Base-by-base conservation (phyloP, 2,113 vertebrate species). In the Amazona vittata region DNA sequence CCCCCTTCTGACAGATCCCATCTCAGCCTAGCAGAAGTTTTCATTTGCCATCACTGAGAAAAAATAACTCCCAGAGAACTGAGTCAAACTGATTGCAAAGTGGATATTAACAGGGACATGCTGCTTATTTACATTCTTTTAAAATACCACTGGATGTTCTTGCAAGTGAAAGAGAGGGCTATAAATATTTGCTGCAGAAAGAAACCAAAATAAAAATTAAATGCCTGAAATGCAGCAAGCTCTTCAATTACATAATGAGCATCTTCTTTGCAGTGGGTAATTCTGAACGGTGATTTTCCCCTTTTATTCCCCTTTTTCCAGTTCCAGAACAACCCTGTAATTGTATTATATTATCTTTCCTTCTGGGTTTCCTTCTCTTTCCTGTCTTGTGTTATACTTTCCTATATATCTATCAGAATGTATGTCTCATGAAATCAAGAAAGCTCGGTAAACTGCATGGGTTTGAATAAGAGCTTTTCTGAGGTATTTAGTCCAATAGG, bases 141-240 rank as follows among this genome's bases (percentile, higher is more conserved):
- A 90, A 94, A 96, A 96, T 94, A 80, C 87, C 84, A 93, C 79
- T 95, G 85, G 68, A 92, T 96, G 93, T 95, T 93, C 90, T 90
- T 60, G 76, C 60, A 77, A 96, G 96, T 77, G 85, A 96, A 95
- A 86, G 75, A 77, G 75, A 93, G 35, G 22, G 60, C 93, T 97
- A 96, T 92, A 96, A 96, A 95, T 96, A 97, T 90, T 95, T 84
- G 4, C 75, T 63, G 88, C 90, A 88, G 90, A 95, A 88, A 28
- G 71, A 95, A 91, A 53, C 82, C 82, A 90, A 96, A 96, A 96
- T 95, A 94, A 91, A 91, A 92, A 87, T 91, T 93, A 91, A 94
- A 94, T 78, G 50, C 43, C 57, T 89, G 79, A 90, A 94, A 94
- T 65, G 41, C 90, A 86, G 68, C 25, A 70, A 90, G 50, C 5